Conservation (phyloP, 2,888 invertebrate genomes). For the Pseudanteris insignis region DNA sequence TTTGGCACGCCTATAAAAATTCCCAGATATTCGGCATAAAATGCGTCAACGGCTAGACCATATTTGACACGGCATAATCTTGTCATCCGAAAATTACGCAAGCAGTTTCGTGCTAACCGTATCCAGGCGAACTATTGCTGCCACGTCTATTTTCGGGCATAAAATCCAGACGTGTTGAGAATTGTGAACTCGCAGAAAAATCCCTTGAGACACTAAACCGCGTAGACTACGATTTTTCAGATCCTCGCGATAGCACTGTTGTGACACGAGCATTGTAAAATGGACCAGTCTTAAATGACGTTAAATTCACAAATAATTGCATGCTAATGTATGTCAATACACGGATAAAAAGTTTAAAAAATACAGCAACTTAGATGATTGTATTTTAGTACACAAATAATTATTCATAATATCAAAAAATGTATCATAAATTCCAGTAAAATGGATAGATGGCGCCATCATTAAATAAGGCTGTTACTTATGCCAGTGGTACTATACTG, state of each 20-base stretch:
- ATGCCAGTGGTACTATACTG: too few relatives aligned
- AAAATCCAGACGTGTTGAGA: slow-evolving; percentile 45
- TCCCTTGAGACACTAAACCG: slow-evolving; percentile 37
- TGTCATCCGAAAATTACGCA: slow-evolving; percentile 45
- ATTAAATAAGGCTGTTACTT: too few relatives aligned
- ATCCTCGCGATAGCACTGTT: slow-evolving; percentile 38
- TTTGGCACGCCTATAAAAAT: too few relatives aligned
- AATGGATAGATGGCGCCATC: too few relatives aligned
- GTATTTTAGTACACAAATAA: too few relatives aligned
- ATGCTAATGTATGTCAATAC: too few relatives aligned
- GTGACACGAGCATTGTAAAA: slow-evolving; percentile 34
- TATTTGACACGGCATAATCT: slow-evolving; percentile 44
- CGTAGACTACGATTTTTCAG: slow-evolving; percentile 39
- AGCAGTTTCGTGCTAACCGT: slow-evolving; percentile 37
- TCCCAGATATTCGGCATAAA: slow-evolving; percentile 9
- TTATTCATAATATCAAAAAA: too few relatives aligned
- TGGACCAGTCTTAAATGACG: slow-evolving; percentile 19
- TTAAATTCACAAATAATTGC: slow-evolving; percentile 23
- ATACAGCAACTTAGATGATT: too few relatives aligned
- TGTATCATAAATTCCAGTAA: too few relatives aligned
- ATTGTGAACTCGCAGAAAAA: slow-evolving; percentile 41
- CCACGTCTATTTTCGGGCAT: slow-evolving; percentile 42
- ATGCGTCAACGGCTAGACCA: slow-evolving; percentile 38
- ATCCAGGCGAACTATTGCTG: slow-evolving; percentile 23
- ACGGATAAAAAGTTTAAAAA: too few relatives aligned